A percentile compares a stretch with the other conserved stretches of the same genome.
These are phyloP conservation scores for Callithrix jacchus DNA, from an alignment of 2,113 vertebrate genomes.

Conservation along the genomic window DNA sequence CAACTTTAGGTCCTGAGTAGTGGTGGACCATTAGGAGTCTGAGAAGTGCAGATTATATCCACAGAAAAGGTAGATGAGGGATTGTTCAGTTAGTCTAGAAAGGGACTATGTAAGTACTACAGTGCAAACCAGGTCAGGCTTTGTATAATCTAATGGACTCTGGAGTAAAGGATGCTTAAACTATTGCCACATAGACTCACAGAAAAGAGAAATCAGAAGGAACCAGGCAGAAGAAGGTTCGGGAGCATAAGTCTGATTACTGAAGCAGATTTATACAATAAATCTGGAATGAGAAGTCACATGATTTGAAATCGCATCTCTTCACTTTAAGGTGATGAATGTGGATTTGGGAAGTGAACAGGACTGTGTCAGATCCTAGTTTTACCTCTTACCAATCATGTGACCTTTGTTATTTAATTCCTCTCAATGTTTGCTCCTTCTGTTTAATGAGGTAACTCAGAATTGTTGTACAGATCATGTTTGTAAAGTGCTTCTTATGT, in stretches of 20 bases:
- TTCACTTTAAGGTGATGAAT: not conserved
- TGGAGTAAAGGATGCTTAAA: not conserved
- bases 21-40: not conserved
- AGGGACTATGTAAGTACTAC: not conserved
- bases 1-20: not conserved
- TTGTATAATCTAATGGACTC: not conserved
- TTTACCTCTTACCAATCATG: not conserved
- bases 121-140: not conserved
- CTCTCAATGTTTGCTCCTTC: not conserved
- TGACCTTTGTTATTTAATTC: not conserved
- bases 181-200: not conserved
- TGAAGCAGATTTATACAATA: not conserved
- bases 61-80: not conserved
- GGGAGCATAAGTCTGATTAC: not conserved
- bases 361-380: not conserved
- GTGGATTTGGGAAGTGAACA: not conserved
- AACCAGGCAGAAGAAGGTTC: not conserved
- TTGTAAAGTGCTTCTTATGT: not conserved
- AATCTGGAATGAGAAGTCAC: not conserved
- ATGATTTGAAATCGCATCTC: not conserved
- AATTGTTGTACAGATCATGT: not conserved
- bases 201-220: not conserved
- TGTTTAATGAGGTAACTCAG: not conserved
- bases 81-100: not conserved
- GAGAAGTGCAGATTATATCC: not conserved